Evolutionary conservation across 2,888 invertebrate species (phyloP).

Genomic region (Rhingia campestris): DNA sequence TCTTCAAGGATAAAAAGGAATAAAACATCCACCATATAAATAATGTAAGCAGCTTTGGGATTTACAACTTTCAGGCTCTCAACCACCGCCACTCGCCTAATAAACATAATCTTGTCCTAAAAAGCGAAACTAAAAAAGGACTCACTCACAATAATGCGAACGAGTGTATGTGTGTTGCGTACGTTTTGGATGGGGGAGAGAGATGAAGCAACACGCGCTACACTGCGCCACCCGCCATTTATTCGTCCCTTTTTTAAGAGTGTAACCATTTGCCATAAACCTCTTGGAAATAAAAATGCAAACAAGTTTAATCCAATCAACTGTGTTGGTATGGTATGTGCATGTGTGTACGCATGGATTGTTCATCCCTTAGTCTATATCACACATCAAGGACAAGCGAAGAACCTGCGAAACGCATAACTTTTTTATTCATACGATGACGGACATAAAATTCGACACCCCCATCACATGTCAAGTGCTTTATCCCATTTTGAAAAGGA

Average conservation of each 20-base stretch:
- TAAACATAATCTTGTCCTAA: slow-evolving; percentile 73
- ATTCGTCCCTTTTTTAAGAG: slow-evolving; percentile 64
- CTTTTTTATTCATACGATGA: slow-evolving; percentile 76
- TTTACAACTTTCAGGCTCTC: slow-evolving; percentile 62
- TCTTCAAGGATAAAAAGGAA: slow-evolving; percentile 47
- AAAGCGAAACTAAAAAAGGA: slow-evolving; percentile 60
- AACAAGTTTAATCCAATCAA: slow-evolving; percentile 76
- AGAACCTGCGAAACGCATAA: slow-evolving; percentile 72
- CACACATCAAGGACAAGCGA: slow-evolving; percentile 47
- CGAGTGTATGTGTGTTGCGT: slow-evolving; percentile 37
- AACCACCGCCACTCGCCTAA: slow-evolving; percentile 55
- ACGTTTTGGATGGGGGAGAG: background rate
- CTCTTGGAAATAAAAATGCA: slow-evolving; percentile 73
- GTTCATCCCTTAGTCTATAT: background rate
- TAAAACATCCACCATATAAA: slow-evolving; percentile 66
- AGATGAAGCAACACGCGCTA: slow-evolving; percentile 51
- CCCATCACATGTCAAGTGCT: slow-evolving; percentile 75
- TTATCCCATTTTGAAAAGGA: slow-evolving; percentile 73
- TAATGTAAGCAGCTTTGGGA: slow-evolving; percentile 72
- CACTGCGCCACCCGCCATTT: slow-evolving; percentile 51
- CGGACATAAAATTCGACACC: slow-evolving; percentile 76
- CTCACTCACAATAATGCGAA: slow-evolving; percentile 60
- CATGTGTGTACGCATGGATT: background rate
- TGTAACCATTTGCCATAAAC: slow-evolving; percentile 70
- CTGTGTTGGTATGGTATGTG: slow-evolving; percentile 35